These are phyloP conservation scores for Andricus grossulariae DNA, from an alignment of 1,140 invertebrate species.

Conservation along the genomic window DNA sequence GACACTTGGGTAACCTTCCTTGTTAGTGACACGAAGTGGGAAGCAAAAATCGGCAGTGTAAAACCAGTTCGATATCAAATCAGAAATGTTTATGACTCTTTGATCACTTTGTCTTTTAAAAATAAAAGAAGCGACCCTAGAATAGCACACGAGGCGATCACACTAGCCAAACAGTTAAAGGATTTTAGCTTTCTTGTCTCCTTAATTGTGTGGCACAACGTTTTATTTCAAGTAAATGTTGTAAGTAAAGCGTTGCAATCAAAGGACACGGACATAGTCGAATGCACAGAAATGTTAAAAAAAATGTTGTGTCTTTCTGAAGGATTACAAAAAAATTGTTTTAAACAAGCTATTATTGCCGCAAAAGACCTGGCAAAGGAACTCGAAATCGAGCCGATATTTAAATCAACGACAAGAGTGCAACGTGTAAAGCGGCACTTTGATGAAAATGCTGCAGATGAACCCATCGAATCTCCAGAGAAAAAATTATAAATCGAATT, in stretches of 20 bases:
- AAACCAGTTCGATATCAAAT: constrained; percentile 41
- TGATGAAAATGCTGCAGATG: constrained; percentile 6
- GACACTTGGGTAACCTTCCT: too few species aligned
- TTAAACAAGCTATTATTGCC: too few species aligned
- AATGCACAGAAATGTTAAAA: too few species aligned
- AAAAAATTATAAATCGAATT: too few species aligned
- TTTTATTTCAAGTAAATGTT: constrained; percentile 57
- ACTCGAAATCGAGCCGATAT: too few species aligned
- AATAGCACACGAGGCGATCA: constrained; percentile 49
- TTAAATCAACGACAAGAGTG: neutral
- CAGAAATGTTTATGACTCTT: constrained; percentile 34
- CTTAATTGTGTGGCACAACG: constrained; percentile 62
- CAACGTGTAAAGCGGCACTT: neutral
- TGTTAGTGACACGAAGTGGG: constrained; percentile 33
- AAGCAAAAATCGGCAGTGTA: constrained; percentile 20
- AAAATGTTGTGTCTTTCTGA: too few species aligned
- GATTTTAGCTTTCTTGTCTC: too few species aligned
- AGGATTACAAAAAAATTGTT: too few species aligned
- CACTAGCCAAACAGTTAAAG: constrained; percentile 43
- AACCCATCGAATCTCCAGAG: too few species aligned
- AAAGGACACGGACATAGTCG: constrained; percentile 52
- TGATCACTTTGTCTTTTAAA: constrained; percentile 43
- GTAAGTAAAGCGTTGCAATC: too few species aligned
- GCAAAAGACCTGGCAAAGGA: too few species aligned
- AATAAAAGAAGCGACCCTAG: constrained; percentile 49